Percentiles rank a stretch among this genome's conserved stretches.
These are phyloP conservation scores for Anoplolepis gracilipes DNA, from an alignment of 1,140 invertebrate genomes.

Conservation along the genomic window DNA sequence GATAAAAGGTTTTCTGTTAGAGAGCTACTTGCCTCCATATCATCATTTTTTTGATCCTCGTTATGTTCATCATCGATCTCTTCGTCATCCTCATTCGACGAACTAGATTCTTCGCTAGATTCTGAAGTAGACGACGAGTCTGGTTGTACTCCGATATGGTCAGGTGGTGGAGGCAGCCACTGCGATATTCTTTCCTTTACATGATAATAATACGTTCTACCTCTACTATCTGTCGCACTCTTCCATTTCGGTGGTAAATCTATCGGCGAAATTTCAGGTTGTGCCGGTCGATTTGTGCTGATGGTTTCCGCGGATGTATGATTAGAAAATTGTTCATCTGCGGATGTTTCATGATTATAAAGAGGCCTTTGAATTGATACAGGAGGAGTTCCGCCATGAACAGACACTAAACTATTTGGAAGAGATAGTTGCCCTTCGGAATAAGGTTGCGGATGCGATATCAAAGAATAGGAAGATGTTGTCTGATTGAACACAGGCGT, in stretches of 20 bases:
- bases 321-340: constrained; percentile 68
- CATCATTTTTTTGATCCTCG: constrained; percentile 70
- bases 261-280: constrained; percentile 85
- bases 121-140: constrained; percentile 84
- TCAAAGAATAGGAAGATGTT: constrained; percentile 66
- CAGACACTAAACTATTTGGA: constrained; percentile 73
- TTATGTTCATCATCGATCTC: constrained; percentile 85
- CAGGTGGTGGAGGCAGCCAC: constrained; percentile 93
- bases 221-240: constrained; percentile 92
- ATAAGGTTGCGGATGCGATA: constrained; percentile 70
- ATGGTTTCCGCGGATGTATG: constrained; percentile 54
- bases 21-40: constrained; percentile 67
- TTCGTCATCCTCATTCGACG: constrained; percentile 86
- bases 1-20: constrained; percentile 52
- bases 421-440: constrained; percentile 68
- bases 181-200: constrained; percentile 93
- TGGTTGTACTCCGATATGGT: constrained; percentile 85
- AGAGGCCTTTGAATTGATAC: constrained; percentile 63
- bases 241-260: constrained; percentile 95
- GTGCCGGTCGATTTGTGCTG: constrained; percentile 60
- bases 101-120: constrained; percentile 85
- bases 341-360: constrained; percentile 62
- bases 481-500: constrained; percentile 72
- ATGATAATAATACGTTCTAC: constrained; percentile 97
- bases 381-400: constrained; percentile 74